These are phyloP conservation scores for Arnoldichthys spilopterus DNA, from an alignment of 2,797 vertebrate genomes.

Conservation along the genomic window DNA sequence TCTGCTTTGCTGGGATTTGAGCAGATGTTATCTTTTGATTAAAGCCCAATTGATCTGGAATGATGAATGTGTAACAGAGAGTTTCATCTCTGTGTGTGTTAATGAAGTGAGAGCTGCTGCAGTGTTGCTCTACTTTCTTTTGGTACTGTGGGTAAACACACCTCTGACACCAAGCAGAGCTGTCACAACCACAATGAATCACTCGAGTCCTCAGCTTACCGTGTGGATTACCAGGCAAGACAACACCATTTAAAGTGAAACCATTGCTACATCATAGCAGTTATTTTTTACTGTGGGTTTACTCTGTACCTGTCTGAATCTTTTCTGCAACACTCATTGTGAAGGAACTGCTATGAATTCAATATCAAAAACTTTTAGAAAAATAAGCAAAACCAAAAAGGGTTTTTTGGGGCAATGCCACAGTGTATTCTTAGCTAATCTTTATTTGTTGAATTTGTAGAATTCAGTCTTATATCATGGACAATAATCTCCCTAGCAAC, in stretches of 20 bases:
- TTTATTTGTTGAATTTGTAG: no score
- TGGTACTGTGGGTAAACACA: conserved; percentile 62
- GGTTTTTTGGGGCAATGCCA: no score
- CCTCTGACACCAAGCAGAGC: conserved; percentile 57
- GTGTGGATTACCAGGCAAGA: not conserved
- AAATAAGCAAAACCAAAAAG: no score
- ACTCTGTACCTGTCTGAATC: not conserved
- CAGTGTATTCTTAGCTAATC: no score
- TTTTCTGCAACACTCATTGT: not conserved
- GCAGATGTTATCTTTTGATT: conserved; percentile 74
- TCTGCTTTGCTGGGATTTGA: conserved; percentile 40
- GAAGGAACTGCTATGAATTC: no score
- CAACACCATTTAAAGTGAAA: not conserved
- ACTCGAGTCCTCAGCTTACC: not conserved
- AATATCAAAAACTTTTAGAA: no score
- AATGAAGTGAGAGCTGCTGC: conserved; percentile 65
- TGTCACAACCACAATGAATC: not conserved
- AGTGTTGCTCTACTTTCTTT: conserved; percentile 59
- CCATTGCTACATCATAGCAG: not conserved
- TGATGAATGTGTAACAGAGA: conserved; percentile 70
- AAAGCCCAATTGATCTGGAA: conserved; percentile 70
- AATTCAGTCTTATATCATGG: no score
- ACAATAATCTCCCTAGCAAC: no score
- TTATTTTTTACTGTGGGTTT: not conserved
- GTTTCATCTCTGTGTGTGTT: conserved; percentile 66